Conservation (phyloP, 64 coral and sea anemone genomes). For the Montipora efflorescens region DNA sequence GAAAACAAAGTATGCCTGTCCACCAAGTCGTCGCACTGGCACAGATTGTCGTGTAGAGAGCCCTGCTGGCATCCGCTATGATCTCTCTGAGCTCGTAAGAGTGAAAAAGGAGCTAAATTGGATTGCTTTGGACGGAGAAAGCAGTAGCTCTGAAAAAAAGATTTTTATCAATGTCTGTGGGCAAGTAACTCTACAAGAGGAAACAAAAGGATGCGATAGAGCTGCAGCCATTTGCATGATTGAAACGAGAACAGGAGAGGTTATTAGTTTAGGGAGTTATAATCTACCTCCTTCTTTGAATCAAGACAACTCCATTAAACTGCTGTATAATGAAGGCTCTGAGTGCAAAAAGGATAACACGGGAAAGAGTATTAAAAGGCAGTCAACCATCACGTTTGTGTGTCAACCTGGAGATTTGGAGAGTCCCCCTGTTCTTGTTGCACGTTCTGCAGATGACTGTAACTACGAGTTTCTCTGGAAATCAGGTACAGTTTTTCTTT, state of each 20-base stretch:
- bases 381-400: slow-evolving; percentile 81
- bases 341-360: slow-evolving; percentile 63
- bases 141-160: slow-evolving; percentile 62
- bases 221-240: slow-evolving; percentile 73
- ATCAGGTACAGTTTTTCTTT: slow-evolving; percentile 36
- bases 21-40: slow-evolving; percentile 84
- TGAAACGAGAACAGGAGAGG: slow-evolving; percentile 31
- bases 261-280: slow-evolving; percentile 71
- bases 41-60: slow-evolving; percentile 72
- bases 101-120: slow-evolving; percentile 62
- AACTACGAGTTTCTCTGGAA: slow-evolving; percentile 83
- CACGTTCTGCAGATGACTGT: slow-evolving; percentile 74
- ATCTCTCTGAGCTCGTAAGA: slow-evolving; percentile 83
- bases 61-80: slow-evolving; percentile 62
- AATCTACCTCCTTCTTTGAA: slow-evolving; percentile 55
- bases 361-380: slow-evolving; percentile 37
- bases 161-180: slow-evolving; percentile 92
- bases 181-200: slow-evolving; percentile 19
- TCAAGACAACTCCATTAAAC: slow-evolving; percentile 69
- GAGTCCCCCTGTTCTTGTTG: slow-evolving; percentile 84
- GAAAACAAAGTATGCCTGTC: slow-evolving; percentile 87
- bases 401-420: slow-evolving; percentile 86
- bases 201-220: slow-evolving; percentile 59
- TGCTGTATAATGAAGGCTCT: slow-evolving; percentile 73
- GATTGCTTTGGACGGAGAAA: slow-evolving; percentile 85